These are phyloP conservation scores for Trachops cirrhosus DNA, from an alignment of 2,797 vertebrate species.

Conservation along the genomic window DNA sequence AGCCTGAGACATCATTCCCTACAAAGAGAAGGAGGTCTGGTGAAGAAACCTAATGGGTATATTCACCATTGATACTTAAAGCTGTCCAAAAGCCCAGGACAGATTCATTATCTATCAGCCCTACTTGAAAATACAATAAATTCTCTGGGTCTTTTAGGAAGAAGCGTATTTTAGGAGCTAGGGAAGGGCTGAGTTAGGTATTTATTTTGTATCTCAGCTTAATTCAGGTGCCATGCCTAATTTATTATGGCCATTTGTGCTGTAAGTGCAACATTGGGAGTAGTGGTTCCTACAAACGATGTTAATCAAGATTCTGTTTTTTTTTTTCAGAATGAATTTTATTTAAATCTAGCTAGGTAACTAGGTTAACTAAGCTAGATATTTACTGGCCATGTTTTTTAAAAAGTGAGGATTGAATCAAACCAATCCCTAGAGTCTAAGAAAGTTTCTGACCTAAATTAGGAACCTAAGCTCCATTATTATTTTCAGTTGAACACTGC, in stretches of 20 bases:
- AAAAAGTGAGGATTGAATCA: slow-evolving; percentile 78
- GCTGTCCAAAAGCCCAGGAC: background rate
- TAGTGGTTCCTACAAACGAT: slow-evolving; percentile 76
- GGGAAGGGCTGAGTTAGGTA: background rate
- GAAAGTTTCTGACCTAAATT: slow-evolving; percentile 81
- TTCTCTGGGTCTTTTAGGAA: background rate
- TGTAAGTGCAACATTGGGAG: slow-evolving; percentile 13
- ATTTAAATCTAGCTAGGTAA: slow-evolving; percentile 78
- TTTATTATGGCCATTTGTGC: background rate
- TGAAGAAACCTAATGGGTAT: background rate
- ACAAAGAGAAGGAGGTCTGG: background rate
- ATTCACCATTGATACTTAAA: background rate
- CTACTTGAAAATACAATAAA: slow-evolving; percentile 25
- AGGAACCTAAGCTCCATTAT: slow-evolving; percentile 76
- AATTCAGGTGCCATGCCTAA: slow-evolving; percentile 12
- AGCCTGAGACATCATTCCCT: background rate
- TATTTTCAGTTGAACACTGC: slow-evolving; percentile 82
- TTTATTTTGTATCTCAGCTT: slow-evolving; percentile 34
- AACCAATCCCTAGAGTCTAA: slow-evolving; percentile 76
- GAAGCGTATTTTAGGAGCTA: background rate
- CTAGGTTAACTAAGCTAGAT: slow-evolving; percentile 76
- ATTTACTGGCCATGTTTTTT: slow-evolving; percentile 75
- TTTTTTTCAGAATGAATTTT: slow-evolving; percentile 67
- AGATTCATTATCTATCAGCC: background rate
- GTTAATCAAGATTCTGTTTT: slow-evolving; percentile 66